A percentile compares a stretch with the other conserved stretches of the same genome.
These are phyloP conservation scores for Discoglossus pictus DNA, from an alignment of 2,797 vertebrate species.

Conservation along the genomic window DNA sequence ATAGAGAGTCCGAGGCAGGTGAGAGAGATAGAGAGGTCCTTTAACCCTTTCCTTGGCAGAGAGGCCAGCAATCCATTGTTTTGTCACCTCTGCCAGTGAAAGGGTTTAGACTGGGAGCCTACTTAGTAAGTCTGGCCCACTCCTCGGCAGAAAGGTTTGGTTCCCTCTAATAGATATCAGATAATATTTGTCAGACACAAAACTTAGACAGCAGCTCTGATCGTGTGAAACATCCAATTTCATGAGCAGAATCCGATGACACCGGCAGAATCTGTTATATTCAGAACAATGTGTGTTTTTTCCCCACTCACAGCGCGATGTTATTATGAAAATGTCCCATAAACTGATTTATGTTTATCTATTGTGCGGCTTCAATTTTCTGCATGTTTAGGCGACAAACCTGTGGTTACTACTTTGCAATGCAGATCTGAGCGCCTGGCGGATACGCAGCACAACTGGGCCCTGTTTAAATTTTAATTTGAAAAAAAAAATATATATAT, in stretches of 20 bases:
- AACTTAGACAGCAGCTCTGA: slow-evolving; percentile 33
- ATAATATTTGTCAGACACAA: neutral
- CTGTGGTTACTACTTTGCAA: slow-evolving; percentile 72
- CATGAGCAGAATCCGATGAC: slow-evolving; percentile 59
- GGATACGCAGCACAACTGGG: slow-evolving; percentile 59
- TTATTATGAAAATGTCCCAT: slow-evolving; percentile 55
- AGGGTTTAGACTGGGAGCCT: too few relatives aligned
- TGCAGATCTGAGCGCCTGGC: slow-evolving; percentile 64
- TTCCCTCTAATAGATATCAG: neutral
- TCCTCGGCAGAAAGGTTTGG: neutral
- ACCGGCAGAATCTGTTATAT: slow-evolving; percentile 55
- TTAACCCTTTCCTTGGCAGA: too few relatives aligned
- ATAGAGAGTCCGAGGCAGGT: too few relatives aligned
- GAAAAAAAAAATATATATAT: slow-evolving; percentile 12
- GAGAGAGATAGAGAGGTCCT: too few relatives aligned
- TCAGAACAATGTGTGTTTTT: slow-evolving; percentile 58
- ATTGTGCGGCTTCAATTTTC: slow-evolving; percentile 67
- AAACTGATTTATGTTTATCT: slow-evolving; percentile 69
- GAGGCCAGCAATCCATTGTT: too few relatives aligned
- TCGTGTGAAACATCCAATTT: slow-evolving; percentile 59
- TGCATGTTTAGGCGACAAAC: slow-evolving; percentile 85
- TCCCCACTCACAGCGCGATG: slow-evolving; percentile 53
- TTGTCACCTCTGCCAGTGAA: too few relatives aligned
- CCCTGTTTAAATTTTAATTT: slow-evolving; percentile 69
- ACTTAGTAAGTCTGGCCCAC: too few relatives aligned